These are phyloP conservation scores for Bombyx mandarina DNA, from an alignment of 1,140 invertebrate species.

Conservation along the genomic window DNA sequence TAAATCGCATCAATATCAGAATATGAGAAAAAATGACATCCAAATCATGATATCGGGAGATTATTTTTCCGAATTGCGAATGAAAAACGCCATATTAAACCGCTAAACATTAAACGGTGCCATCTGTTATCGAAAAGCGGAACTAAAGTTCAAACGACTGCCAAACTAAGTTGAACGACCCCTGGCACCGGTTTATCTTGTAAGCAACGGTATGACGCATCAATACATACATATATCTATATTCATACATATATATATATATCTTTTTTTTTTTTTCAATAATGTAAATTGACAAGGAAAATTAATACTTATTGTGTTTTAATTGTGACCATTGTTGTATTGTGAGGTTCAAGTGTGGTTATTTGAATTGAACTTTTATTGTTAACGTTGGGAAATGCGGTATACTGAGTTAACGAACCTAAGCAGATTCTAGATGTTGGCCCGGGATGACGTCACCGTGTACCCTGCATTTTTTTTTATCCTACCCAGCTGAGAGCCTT, in stretches of 20 bases:
- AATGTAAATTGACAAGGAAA: conserved; percentile 1
- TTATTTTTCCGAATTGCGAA: no score
- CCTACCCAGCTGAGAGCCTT: no score
- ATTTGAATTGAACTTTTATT: background rate
- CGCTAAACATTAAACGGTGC: conserved; percentile 12
- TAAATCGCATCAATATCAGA: no score
- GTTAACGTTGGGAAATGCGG: background rate
- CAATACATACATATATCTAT: background rate
- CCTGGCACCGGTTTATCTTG: conserved; percentile 24
- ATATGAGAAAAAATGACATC: no score
- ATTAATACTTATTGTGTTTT: conserved; percentile 3
- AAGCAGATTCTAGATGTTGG: no score
- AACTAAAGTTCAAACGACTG: conserved; percentile 38
- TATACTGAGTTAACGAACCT: no score
- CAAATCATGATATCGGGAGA: no score
- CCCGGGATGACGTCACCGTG: no score
- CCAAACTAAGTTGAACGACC: conserved; percentile 30
- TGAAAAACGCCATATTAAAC: no score
- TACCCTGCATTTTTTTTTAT: no score
- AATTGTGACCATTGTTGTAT: conserved; percentile 3
- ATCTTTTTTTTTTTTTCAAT: conserved; percentile 29
- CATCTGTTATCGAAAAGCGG: conserved; percentile 37
- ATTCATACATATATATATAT: no score
- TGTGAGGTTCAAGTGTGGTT: background rate
- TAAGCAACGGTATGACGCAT: conserved; percentile 27